Percentiles rank a stretch among this genome's conserved stretches.
Conservation (phyloP, 2,888 invertebrate species). For the Ornithoptera alexandrae region DNA sequence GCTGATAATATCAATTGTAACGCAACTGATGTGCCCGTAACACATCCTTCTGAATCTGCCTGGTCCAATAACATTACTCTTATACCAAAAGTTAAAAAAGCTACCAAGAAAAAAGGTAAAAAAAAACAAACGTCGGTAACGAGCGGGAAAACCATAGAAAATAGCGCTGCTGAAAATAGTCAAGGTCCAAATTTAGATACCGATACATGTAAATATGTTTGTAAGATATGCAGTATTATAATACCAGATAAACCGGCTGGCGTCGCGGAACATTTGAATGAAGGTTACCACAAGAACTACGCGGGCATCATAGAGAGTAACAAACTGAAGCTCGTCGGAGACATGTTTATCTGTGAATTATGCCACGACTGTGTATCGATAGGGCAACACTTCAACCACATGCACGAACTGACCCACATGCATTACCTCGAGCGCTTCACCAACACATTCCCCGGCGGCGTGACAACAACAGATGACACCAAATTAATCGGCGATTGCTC, state of each 20-base stretch:
- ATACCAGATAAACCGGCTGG: neutral
- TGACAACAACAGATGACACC: neutral
- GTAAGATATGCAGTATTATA: constrained; percentile 1
- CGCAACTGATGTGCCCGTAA: too few species aligned
- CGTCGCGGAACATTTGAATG: neutral
- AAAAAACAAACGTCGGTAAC: neutral
- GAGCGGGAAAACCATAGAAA: neutral
- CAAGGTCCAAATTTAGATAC: neutral
- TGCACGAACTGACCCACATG: neutral
- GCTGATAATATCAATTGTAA: neutral
- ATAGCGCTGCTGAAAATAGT: neutral
- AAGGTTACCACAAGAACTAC: neutral
- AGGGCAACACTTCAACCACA: constrained; percentile 2
- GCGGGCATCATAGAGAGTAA: neutral
- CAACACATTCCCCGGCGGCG: neutral
- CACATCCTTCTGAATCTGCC: neutral
- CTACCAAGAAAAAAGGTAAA: neutral
- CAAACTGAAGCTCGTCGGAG: neutral
- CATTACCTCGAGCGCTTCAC: neutral
- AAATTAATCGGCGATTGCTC: neutral
- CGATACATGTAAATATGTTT: neutral
- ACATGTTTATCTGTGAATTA: constrained; percentile 1
- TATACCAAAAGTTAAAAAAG: neutral
- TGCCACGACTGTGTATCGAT: constrained; percentile 1
- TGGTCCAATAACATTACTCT: neutral